Base-by-base conservation (phyloP, 2,888 invertebrate genomes). In the Sthenelais limicola region DNA sequence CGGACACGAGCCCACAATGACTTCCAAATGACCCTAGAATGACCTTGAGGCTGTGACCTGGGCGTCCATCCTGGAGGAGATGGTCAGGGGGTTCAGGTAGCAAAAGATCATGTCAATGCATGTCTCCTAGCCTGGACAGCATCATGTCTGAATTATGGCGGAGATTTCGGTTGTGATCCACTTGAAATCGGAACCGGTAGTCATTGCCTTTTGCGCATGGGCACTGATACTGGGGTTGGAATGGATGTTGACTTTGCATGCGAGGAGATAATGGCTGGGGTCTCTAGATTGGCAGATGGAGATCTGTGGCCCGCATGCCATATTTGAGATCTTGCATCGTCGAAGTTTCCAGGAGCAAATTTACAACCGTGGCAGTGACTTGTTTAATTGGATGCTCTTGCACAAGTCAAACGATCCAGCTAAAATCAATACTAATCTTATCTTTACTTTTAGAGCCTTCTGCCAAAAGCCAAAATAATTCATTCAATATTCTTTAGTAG, bases 241-340 rank as follows among this genome's bases (percentile, higher is more conserved):
- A 38, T 62, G 62, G 24, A 62, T 62, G 62, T 62, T 62, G 62
- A 62, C 62, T 62, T 38, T 62, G 62, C 62, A 38, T 62, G 62
- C 43, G 35, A 1, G 1, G 21, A 21, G 62, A 62, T 62, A 62
- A 62, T 62, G 62, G n/a, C n/a, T n/a, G n/a, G n/a, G n/a, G n/a
- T n/a, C n/a, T n/a, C n/a, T n/a, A n/a, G n/a, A n/a, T n/a, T n/a
- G n/a, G n/a, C n/a, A n/a, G n/a, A n/a, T n/a, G n/a, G n/a, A n/a
- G n/a, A n/a, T n/a, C n/a, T n/a, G n/a, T n/a, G n/a, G n/a, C n/a
- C n/a, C n/a, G n/a, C n/a, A n/a, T n/a, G n/a, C n/a, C n/a, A n/a
- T n/a, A n/a, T n/a, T n/a, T n/a, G n/a, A n/a, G n/a, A n/a, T n/a
- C n/a, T n/a, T n/a, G n/a, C n/a, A n/a, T n/a, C n/a, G n/a, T n/a